Evolutionary conservation across 2,797 vertebrate species (phyloP).

Genomic region (Somateria mollissima): DNA sequence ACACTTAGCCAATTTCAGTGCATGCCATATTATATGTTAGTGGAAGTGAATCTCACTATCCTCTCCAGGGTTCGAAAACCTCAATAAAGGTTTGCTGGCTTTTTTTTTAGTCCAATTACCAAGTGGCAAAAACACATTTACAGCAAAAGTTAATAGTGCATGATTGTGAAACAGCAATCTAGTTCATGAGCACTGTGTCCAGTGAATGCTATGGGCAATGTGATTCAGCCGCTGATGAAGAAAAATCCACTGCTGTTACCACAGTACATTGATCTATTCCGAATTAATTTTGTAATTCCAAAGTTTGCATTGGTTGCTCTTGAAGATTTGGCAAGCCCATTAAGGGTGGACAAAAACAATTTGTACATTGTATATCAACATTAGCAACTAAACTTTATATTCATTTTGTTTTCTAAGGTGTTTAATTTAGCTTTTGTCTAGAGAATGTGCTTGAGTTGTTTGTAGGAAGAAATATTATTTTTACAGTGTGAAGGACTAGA

Average conservation of each 20-base stretch:
- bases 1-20: neutral
- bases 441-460: neutral
- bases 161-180: slow-evolving; percentile 19
- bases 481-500: neutral
- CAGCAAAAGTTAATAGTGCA: slow-evolving; percentile 49
- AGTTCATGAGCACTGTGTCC: slow-evolving; percentile 11
- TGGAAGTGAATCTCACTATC: neutral
- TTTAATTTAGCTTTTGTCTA: slow-evolving; percentile 9
- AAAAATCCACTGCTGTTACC: slow-evolving; percentile 42
- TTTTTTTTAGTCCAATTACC: slow-evolving; percentile 29
- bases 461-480: neutral
- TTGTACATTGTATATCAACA: neutral
- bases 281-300: neutral
- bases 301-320: neutral
- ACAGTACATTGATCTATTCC: slow-evolving; percentile 17
- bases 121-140: slow-evolving; percentile 22
- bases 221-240: slow-evolving; percentile 38
- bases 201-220: slow-evolving; percentile 21
- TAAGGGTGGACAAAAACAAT: neutral
- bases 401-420: neutral
- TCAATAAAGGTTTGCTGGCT: neutral
- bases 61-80: slow-evolving; percentile 2
- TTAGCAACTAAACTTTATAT: neutral
- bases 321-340: neutral
- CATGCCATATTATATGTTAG: neutral